A percentile compares a stretch with the other conserved stretches of the same genome.
phyloP scores from a whole-genome alignment of 2,888 invertebrate genomes.

The Drosophila kambysellisi region DNA sequence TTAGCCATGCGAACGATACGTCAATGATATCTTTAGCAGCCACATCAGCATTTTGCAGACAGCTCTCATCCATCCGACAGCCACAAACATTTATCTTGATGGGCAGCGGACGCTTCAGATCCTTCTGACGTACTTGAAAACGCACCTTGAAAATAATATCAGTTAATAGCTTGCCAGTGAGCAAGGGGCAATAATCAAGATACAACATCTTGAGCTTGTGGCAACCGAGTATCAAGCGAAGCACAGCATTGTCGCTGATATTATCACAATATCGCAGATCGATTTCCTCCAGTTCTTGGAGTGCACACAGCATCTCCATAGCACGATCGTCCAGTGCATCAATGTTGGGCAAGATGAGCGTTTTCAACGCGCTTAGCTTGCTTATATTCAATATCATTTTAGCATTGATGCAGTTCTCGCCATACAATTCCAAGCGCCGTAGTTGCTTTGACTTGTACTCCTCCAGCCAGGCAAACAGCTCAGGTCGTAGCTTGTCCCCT shows the following conservation, averaged over 20 bases:
- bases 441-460: slow-evolving; percentile 34
- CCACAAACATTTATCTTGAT: too few species aligned
- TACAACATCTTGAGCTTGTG: slow-evolving; percentile 33
- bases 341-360: slow-evolving; percentile 22
- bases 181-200: slow-evolving; percentile 6
- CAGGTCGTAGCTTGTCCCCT: neutral
- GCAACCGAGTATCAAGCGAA: slow-evolving; percentile 46
- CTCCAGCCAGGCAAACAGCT: slow-evolving; percentile 29
- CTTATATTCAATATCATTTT: slow-evolving; percentile 22
- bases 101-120: neutral
- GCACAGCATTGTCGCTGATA: slow-evolving; percentile 18
- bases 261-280: slow-evolving; percentile 6
- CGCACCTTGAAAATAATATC: slow-evolving; percentile 44
- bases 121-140: slow-evolving; percentile 19
- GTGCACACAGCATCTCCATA: slow-evolving; percentile 18
- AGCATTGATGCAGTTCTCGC: slow-evolving; percentile 1
- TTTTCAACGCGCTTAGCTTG: slow-evolving; percentile 26
- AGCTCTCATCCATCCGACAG: too few species aligned
- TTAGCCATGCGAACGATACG: too few species aligned
- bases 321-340: neutral
- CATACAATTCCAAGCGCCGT: slow-evolving; percentile 33
- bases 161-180: slow-evolving; percentile 26
- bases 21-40: too few species aligned
- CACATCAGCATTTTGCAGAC: too few species aligned
- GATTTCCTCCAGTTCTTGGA: slow-evolving; percentile 45